A percentile compares a stretch with the other conserved stretches of the same genome.
Conservation (phyloP, 1,140 invertebrate genomes). For the Scaptomyza hsui region DNA sequence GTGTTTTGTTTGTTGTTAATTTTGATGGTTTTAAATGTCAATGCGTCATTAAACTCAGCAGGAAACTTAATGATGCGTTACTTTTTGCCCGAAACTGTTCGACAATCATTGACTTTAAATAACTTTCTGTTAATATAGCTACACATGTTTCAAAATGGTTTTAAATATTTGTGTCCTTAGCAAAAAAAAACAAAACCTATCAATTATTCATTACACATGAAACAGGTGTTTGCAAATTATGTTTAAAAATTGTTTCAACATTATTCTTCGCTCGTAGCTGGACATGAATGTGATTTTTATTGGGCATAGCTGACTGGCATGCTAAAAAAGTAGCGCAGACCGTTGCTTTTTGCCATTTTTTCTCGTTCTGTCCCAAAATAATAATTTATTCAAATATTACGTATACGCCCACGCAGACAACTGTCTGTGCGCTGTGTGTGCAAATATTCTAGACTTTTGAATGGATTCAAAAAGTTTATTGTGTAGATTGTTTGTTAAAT, state of each 20-base stretch:
- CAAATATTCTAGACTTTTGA: not conserved
- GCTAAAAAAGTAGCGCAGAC: slow-evolving; percentile 42
- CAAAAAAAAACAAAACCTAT: not conserved
- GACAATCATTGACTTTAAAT: not conserved
- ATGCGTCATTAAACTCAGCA: slow-evolving; percentile 54
- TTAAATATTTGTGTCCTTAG: not conserved
- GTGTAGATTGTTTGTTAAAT: slow-evolving; percentile 2
- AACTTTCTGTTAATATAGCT: too few relatives aligned
- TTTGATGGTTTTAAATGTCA: slow-evolving; percentile 41
- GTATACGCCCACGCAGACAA: slow-evolving; percentile 38
- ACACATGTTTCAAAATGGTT: not conserved
- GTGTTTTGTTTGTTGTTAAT: slow-evolving; percentile 24
- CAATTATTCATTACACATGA: not conserved
- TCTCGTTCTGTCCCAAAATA: slow-evolving; percentile 1
- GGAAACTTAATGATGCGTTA: slow-evolving; percentile 6
- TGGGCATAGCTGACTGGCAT: slow-evolving; percentile 50
- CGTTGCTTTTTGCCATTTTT: not conserved
- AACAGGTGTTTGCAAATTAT: slow-evolving; percentile 21
- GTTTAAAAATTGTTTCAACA: slow-evolving; percentile 4
- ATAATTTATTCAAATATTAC: slow-evolving; percentile 16
- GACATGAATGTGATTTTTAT: slow-evolving; percentile 56
- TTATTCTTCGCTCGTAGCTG: slow-evolving; percentile 37
- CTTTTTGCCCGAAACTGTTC: not conserved
- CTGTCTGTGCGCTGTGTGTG: not conserved
- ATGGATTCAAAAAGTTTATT: not conserved